Conservation (phyloP, 2,797 vertebrate genomes). For the Danio aesculapii region DNA sequence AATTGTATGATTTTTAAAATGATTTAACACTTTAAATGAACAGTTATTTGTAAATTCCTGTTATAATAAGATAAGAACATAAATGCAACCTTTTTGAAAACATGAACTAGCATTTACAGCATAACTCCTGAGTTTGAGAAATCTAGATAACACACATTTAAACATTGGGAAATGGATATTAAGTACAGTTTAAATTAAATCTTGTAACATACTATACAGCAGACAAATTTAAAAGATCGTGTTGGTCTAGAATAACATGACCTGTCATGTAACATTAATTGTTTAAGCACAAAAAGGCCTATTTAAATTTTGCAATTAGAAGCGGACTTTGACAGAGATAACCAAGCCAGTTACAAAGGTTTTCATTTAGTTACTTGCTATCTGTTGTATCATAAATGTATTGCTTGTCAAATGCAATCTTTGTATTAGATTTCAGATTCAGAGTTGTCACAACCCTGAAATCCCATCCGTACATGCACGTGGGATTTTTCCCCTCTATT, state of each 20-base stretch:
- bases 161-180: not conserved
- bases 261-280: not conserved
- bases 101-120: not conserved
- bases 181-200: not conserved
- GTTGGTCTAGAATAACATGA: not conserved
- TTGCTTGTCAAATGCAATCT: no score
- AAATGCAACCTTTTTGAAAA: not conserved
- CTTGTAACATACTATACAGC: not conserved
- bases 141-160: not conserved
- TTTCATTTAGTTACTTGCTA: not conserved
- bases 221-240: not conserved
- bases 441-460: not conserved
- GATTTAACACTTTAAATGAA: not conserved
- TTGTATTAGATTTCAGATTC: not conserved
- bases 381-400: not conserved
- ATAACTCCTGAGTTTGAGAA: not conserved
- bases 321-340: not conserved
- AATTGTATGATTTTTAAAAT: not conserved
- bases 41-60: not conserved
- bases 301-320: not conserved
- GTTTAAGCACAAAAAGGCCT: not conserved
- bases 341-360: not conserved
- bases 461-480: not conserved
- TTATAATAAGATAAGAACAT: not conserved
- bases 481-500: not conserved